Base-by-base conservation (phyloP, 1,140 invertebrate species). In the Macrobrachium nipponense region DNA sequence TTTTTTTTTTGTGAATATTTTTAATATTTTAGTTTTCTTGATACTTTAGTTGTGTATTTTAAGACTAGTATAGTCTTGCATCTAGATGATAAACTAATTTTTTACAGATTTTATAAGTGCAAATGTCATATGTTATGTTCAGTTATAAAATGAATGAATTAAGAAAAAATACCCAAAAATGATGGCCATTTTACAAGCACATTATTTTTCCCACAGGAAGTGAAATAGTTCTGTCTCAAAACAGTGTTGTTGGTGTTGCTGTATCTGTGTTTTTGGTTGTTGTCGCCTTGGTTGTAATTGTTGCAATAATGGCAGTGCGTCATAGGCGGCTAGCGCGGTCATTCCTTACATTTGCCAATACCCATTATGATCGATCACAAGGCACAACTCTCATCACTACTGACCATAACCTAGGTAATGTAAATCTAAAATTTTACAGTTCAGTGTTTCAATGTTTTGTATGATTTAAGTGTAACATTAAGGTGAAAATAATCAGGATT, bases 291-390 rank as follows among this genome's bases (percentile, higher is more conserved):
- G 87, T 90, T 20, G 93, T 91, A 23, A 93, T 93, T 12, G 91
- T 96, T 44, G 92, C 92, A 44, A 93, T 95, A 88, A 93, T 95
- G 87, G 92, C 94, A 59, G 90, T 96, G 44, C 92, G 95, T 82
- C 95, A 97, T 91, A 93, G 94, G 82, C 93, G 95, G 80, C 91
- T 97, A 36, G 94, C 96, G 89, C 93, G 94, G 82, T 95, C 94
- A 87, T 97, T 97, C 91, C 93, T 95, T 7, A 93, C 95, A 61
- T 97, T 97, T 91, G 95, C 95, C 17, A 96, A 95, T 90, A 96
- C 95, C 90, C 96, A 97, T 90, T 97, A 97, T 90, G 95, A 96
- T 92, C 95, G 95, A 27, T 93, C 96, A 89, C 95, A 96, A 62
- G 96, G 95, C 73, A 95, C 96, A 88, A 96, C 96, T 15, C 97